These are phyloP conservation scores for Xylota segnis DNA, from an alignment of 2,888 invertebrate species.

Conservation along the genomic window DNA sequence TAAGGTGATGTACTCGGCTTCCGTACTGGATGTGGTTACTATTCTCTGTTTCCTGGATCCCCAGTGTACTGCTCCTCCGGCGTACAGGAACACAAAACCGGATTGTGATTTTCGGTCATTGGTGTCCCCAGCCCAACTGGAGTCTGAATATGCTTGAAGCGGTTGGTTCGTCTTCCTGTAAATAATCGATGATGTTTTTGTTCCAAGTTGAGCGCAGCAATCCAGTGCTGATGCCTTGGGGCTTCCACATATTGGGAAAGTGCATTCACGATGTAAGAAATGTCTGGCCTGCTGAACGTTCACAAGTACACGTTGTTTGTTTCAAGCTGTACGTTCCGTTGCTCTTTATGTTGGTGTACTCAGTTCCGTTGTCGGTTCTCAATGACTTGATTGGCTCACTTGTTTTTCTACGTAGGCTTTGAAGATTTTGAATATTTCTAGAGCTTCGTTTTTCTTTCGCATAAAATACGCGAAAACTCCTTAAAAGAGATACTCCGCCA, in stretches of 20 bases:
- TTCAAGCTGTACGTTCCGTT: neutral
- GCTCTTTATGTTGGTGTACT: constrained; percentile 32
- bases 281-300: constrained; percentile 57
- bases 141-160: constrained; percentile 6
- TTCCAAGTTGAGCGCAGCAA: constrained; percentile 9
- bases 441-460: neutral
- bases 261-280: constrained; percentile 33
- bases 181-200: constrained; percentile 7
- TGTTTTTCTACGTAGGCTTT: constrained; percentile 35
- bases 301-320: constrained; percentile 31
- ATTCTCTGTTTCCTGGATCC: constrained; percentile 17
- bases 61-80: neutral
- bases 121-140: constrained; percentile 23
- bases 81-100: constrained; percentile 6
- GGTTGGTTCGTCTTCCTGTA: constrained; percentile 17
- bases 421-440: constrained; percentile 27
- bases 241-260: constrained; percentile 33
- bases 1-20: constrained; percentile 1
- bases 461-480: no score
- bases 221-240: constrained; percentile 44
- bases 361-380: constrained; percentile 39
- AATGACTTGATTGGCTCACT: constrained; percentile 21
- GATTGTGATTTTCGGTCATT: constrained; percentile 14
- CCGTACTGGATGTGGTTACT: constrained; percentile 22
- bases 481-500: no score